These are phyloP conservation scores for Neocloeon triangulifer DNA, from an alignment of 1,140 invertebrate species.

Conservation along the genomic window DNA sequence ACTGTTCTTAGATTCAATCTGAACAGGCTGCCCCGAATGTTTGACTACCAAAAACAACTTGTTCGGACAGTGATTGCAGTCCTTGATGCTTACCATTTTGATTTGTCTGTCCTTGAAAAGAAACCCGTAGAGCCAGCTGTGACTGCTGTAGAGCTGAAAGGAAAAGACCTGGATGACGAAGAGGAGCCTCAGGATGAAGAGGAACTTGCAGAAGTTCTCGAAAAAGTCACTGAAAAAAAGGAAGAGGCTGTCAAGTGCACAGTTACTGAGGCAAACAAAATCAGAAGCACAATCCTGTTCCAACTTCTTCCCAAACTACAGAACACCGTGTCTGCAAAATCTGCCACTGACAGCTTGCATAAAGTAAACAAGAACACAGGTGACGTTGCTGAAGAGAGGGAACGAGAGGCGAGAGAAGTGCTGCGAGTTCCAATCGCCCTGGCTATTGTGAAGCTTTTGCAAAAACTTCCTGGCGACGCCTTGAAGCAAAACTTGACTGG, in stretches of 20 bases:
- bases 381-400: constrained; percentile 25
- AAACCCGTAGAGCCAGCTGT: constrained; percentile 13
- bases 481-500: constrained; percentile 56
- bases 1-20: constrained; percentile 59
- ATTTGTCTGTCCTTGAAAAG: constrained; percentile 34
- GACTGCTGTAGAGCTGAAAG: constrained; percentile 12
- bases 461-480: constrained; percentile 55
- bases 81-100: constrained; percentile 82
- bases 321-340: constrained; percentile 41
- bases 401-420: constrained; percentile 74
- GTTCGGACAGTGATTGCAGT: constrained; percentile 61
- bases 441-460: constrained; percentile 76
- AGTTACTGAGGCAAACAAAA: constrained; percentile 44
- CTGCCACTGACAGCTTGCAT: constrained; percentile 36
- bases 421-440: constrained; percentile 75
- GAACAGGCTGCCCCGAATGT: constrained; percentile 36
- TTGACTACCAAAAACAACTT: constrained; percentile 59
- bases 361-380: constrained; percentile 46
- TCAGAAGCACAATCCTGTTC: constrained; percentile 38
- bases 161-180: constrained; percentile 10
- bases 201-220: not conserved
- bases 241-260: constrained; percentile 6
- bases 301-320: constrained; percentile 38
- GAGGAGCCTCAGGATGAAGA: constrained; percentile 9
- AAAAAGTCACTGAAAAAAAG: not conserved